phyloP scores from a whole-genome alignment of 2,888 invertebrate genomes.

The Spialia ferax region DNA sequence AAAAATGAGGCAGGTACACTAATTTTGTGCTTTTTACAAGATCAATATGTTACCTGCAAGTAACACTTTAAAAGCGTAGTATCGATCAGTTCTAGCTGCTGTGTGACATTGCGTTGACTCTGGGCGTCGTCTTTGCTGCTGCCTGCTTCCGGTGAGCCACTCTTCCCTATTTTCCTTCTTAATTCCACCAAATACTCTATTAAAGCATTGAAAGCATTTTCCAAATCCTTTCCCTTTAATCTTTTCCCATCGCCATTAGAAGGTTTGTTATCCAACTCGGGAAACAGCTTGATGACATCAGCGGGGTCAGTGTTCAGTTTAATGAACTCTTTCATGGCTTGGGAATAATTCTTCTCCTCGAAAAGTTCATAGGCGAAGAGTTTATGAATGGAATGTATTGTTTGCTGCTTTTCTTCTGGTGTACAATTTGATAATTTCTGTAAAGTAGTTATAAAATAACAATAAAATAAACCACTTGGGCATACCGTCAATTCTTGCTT shows the following conservation, averaged over 20 bases:
- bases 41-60: conserved; percentile 90
- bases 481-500: neutral
- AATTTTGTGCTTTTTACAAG: too few relatives aligned
- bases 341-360: conserved; percentile 94
- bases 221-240: conserved; percentile 93
- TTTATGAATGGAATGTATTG: conserved; percentile 95
- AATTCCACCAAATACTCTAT: conserved; percentile 96
- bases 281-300: conserved; percentile 97
- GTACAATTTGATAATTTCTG: conserved; percentile 94
- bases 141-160: conserved; percentile 56
- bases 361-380: conserved; percentile 97
- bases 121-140: conserved; percentile 51
- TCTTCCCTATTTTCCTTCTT: conserved; percentile 83
- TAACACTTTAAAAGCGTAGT: conserved; percentile 99
- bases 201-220: conserved; percentile 95
- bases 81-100: conserved; percentile 95
- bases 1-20: too few relatives aligned
- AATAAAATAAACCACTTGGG: neutral
- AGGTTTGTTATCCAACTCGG: conserved; percentile 91
- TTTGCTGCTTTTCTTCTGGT: conserved; percentile 92
- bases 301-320: conserved; percentile 97
- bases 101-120: conserved; percentile 66
- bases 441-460: conserved; percentile 40
- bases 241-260: conserved; percentile 68
- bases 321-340: conserved; percentile 96